Conservation (phyloP, 1,140 invertebrate species). For the Cepaea nemoralis region DNA sequence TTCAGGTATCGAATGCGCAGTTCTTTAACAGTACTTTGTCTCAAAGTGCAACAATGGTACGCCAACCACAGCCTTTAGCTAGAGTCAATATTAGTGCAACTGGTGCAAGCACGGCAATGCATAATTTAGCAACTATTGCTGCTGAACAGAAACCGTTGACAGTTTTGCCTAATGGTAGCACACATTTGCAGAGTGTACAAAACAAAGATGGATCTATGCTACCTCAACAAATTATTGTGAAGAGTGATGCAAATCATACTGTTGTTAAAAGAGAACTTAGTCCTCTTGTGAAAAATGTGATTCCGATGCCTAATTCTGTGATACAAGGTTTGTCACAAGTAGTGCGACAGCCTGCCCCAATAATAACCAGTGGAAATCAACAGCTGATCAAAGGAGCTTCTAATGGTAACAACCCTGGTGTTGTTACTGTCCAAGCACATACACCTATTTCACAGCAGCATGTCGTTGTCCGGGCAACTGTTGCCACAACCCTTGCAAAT, state of each 20-base stretch:
- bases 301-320: conserved; percentile 42
- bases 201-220: conserved; percentile 40
- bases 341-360: conserved; percentile 19
- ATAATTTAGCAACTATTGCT: conserved; percentile 67
- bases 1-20: conserved; percentile 27
- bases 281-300: conserved; percentile 37
- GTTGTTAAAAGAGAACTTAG: conserved; percentile 28
- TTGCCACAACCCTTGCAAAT: conserved; percentile 59
- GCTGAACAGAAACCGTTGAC: conserved; percentile 66
- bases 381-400: conserved; percentile 40
- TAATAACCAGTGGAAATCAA: conserved; percentile 23
- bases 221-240: conserved; percentile 39
- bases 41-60: conserved; percentile 29
- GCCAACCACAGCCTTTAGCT: neutral
- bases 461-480: conserved; percentile 64
- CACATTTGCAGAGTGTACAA: conserved; percentile 39
- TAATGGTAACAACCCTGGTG: conserved; percentile 53
- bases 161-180: conserved; percentile 55
- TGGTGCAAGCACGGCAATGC: conserved; percentile 72
- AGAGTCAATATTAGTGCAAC: conserved; percentile 64
- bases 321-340: conserved; percentile 36
- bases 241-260: conserved; percentile 39
- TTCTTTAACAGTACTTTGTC: conserved; percentile 38
- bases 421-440: conserved; percentile 59
- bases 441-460: conserved; percentile 53